Evolutionary conservation across 2,888 invertebrate genomes (phyloP), one percentile per base, ranked within the genome.

Genomic region (Tromatobia lineatoria): DNA sequence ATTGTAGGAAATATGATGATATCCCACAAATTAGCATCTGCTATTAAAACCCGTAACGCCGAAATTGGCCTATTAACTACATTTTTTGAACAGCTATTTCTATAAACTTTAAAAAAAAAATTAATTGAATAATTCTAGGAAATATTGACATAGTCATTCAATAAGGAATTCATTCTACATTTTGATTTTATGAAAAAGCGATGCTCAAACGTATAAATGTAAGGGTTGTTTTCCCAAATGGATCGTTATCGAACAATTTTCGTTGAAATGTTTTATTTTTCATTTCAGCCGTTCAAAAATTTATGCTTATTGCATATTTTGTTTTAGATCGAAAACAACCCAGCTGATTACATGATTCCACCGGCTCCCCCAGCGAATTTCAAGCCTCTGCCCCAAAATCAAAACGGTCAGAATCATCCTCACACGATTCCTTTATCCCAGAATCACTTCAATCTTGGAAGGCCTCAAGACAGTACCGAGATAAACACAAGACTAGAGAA

Each of bases 291-390:
- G 11, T 18, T 42, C 29, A 29, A 8, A 0, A 38, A n/a, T 11
- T 47, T 23, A 15, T n/a, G n/a, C 3, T 50, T 18, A 50, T 50
- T 50, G 13, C 45, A 13, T 50, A 29, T 76, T 7, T 15, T 34
- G 54, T 74, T 57, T 8, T 59, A 93, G 93, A 85, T 87, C 8
- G 91, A 92, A 85, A 88, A 91, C 73, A 88, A 92, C 80, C 90
- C 91, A 25, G 86, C 90, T 0, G 90, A 91, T 47, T 93, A 90
- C 67, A 92, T 93, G 90, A 89, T 90, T 0, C 93, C 93, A 29
- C 91, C 92, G 1, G 90, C 91, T n/a, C 90, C 90, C 6, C 90
- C 91, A 0, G 67, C 77, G 3, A 91, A 88, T 66, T 88, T 90
- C 34, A 92, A 92, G 74, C 70, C 87, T 1, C 66, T 83, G 1